Conservation (phyloP, 92 coral and sea anemone genomes). For the Diadumene lineata region DNA sequence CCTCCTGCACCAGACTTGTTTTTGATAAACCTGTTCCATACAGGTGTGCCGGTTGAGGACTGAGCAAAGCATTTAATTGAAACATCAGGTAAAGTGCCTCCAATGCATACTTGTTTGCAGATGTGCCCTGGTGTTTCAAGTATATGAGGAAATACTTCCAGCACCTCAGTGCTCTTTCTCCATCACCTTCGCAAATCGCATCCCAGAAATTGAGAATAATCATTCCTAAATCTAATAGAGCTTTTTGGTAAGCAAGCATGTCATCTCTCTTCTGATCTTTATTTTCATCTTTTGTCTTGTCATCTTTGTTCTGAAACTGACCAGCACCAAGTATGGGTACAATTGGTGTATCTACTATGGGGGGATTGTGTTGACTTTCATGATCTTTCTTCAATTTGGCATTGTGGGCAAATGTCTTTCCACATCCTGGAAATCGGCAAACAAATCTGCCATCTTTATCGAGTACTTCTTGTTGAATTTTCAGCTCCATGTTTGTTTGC, state of each 20-base stretch:
- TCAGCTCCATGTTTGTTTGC: too few relatives aligned
- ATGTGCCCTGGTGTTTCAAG: slow-evolving; percentile 55
- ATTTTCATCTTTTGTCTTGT: too few relatives aligned
- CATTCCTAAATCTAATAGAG: slow-evolving; percentile 68
- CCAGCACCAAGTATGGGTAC: too few relatives aligned
- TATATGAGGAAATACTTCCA: slow-evolving; percentile 71
- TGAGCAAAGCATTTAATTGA: slow-evolving; percentile 64
- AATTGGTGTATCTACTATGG: slow-evolving; percentile 15
- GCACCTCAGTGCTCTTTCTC: slow-evolving; percentile 59
- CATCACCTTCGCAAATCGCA: slow-evolving; percentile 70
- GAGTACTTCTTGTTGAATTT: slow-evolving; percentile 35
- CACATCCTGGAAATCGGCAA: slow-evolving; percentile 65
- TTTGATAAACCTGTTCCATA: slow-evolving; percentile 69
- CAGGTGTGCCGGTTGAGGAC: slow-evolving; percentile 71
- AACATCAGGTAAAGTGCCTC: slow-evolving; percentile 74
- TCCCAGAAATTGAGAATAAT: slow-evolving; percentile 56
- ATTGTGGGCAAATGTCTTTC: slow-evolving; percentile 55
- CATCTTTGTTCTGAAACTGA: too few relatives aligned
- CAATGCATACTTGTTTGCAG: slow-evolving; percentile 61
- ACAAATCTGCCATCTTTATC: slow-evolving; percentile 60
- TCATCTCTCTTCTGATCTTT: slow-evolving; percentile 57
- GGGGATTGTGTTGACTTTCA: slow-evolving; percentile 68
- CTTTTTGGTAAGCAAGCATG: slow-evolving; percentile 68
- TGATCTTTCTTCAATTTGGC: slow-evolving; percentile 65
- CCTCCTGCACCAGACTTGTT: slow-evolving; percentile 67